These are phyloP conservation scores for Mus minutoides DNA, from an alignment of 2,797 vertebrate genomes.

Conservation along the genomic window DNA sequence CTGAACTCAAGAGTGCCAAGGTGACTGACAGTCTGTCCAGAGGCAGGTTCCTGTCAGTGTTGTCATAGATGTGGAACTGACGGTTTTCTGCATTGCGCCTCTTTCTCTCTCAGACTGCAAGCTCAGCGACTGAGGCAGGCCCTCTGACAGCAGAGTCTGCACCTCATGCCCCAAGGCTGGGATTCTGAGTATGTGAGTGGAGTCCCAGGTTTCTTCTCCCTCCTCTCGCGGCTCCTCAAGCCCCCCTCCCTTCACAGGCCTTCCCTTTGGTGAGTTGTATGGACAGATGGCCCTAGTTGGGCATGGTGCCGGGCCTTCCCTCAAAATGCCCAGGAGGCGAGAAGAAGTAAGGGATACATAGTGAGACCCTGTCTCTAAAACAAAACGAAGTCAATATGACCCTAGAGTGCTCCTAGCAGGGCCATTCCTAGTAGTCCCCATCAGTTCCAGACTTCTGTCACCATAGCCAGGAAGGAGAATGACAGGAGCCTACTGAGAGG, in stretches of 20 bases:
- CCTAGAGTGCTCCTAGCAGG: fast-evolving
- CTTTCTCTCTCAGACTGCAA: not conserved
- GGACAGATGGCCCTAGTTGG: not conserved
- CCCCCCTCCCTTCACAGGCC: not conserved
- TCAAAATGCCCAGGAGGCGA: not conserved
- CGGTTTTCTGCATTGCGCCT: not conserved
- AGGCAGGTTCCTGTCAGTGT: not conserved
- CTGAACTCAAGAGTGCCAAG: not conserved
- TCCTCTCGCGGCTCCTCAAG: not conserved
- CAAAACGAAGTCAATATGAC: not conserved
- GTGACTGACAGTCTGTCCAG: not conserved
- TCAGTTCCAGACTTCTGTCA: not conserved
- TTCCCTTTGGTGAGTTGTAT: not conserved
- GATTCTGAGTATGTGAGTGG: not conserved
- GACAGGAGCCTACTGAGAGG: fast-evolving
- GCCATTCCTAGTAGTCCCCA: not conserved
- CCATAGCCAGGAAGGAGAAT: fast-evolving
- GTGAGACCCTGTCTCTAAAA: not conserved
- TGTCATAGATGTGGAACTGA: not conserved
- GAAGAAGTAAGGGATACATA: not conserved
- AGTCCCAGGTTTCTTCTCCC: not conserved
- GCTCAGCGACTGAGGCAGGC: not conserved
- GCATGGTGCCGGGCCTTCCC: not conserved
- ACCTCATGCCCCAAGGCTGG: not conserved
- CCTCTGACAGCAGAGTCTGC: not conserved